Evolutionary conservation across 2,888 invertebrate species (phyloP), one percentile per base, ranked within the genome.

Genomic region (Oscheius onirici): DNA sequence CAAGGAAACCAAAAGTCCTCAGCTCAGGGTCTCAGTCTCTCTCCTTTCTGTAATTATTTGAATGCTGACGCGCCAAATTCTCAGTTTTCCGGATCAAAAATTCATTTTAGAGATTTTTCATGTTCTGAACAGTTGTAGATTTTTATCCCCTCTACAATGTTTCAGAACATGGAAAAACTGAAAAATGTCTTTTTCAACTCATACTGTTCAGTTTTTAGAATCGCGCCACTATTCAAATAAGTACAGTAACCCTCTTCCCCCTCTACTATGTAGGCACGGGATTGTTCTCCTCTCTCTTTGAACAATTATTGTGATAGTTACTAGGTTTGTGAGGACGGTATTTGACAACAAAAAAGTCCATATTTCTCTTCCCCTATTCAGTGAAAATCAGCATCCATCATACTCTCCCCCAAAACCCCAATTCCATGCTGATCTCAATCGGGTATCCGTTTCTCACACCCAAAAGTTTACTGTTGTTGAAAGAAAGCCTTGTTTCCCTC

Each of bases 371-470:
- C 13, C 17, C 13, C 52, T 17, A 26, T 13, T 24, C 52, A n/a
- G n/a, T n/a, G n/a, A n/a, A 13, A 34, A 34, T 34, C 34, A 34
- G 34, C 65, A 65, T 49, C 49, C n/a, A 26, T 17, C 34, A 65
- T 51, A 3, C 34, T 8, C 8, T 3, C 8, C 34, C n/a, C 17
- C n/a, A 26, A 6, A 55, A 43, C 57, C 57, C 63, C 28, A 63
- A 63, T 63, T 63, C 63, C 63, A 63, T 26, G 46, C 34, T 58
- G 69, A 69, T 69, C 69, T 69, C 69, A 69, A 43, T 41, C 69
- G 69, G 69, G 69, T 69, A 52, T 20, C 22, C 41, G 28, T 3
- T 34, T 34, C n/a, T n/a, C n/a, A n/a, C n/a, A n/a, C 34, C 34
- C 34, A 34, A 34, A 8, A 34, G 8, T 26, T 58, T 58, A 3